These are phyloP conservation scores for Spheniscus humboldti DNA, from an alignment of 2,797 vertebrate species.

Conservation along the genomic window DNA sequence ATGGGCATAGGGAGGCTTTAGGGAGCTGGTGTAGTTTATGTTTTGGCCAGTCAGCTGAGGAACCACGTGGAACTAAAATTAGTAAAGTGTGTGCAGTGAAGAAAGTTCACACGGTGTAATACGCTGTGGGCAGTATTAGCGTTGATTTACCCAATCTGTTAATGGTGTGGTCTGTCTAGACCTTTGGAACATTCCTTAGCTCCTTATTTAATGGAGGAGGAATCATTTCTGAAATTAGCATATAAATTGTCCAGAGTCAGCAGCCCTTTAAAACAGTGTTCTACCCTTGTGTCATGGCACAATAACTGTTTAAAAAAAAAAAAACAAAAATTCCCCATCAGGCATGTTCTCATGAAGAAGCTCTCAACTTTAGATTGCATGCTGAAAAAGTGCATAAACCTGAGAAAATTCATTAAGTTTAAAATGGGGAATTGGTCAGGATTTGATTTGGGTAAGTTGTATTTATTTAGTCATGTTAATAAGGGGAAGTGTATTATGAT, in stretches of 20 bases:
- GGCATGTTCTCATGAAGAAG: background rate
- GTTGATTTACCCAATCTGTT: conserved; percentile 49
- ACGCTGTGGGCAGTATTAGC: conserved; percentile 38
- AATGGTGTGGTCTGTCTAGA: conserved; percentile 59
- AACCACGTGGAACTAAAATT: conserved; percentile 55
- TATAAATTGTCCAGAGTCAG: conserved; percentile 69
- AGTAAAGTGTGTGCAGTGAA: conserved; percentile 18
- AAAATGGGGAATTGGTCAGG: background rate
- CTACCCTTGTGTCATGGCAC: conserved; percentile 23
- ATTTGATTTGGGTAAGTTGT: background rate
- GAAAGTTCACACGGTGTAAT: conserved; percentile 44
- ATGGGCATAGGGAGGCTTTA: conserved; percentile 33
- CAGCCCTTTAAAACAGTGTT: conserved; percentile 41
- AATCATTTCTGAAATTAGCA: conserved; percentile 73
- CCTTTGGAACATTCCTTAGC: conserved; percentile 78
- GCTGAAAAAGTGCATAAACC: background rate
- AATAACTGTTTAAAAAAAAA: background rate
- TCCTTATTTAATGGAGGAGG: conserved; percentile 65
- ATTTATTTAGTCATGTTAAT: background rate
- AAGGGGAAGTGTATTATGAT: background rate
- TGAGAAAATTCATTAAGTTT: background rate
- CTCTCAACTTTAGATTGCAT: background rate
- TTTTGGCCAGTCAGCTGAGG: conserved; percentile 67
- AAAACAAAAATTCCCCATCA: background rate
- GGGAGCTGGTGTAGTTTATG: conserved; percentile 5